Conservation (phyloP, 1,140 invertebrate genomes). For the Aleiodes sp. region DNA sequence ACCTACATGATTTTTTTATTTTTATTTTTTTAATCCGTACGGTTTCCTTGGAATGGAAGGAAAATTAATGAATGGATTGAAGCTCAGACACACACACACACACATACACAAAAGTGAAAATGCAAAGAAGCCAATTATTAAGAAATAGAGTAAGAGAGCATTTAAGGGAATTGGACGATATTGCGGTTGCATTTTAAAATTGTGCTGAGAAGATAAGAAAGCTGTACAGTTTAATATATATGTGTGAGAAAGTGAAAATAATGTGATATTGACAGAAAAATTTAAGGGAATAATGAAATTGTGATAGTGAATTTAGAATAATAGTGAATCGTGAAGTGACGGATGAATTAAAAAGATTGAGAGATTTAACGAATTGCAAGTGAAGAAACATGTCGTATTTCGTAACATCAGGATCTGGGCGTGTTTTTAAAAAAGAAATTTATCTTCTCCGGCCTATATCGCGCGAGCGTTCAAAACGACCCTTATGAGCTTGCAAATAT, state of each 20-base stretch:
- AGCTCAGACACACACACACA: too few species aligned
- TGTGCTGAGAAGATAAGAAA: too few species aligned
- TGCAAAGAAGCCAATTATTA: too few species aligned
- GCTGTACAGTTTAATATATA: too few species aligned
- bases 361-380: not conserved
- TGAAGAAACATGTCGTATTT: not conserved
- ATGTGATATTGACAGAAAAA: not conserved
- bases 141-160: too few species aligned
- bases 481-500: not conserved
- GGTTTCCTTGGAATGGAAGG: too few species aligned
- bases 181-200: too few species aligned
- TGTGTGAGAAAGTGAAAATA: too few species aligned
- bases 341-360: not conserved
- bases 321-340: not conserved
- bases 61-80: too few species aligned
- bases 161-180: too few species aligned
- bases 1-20: not conserved
- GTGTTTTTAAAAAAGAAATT: slow-evolving; percentile 23
- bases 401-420: not conserved
- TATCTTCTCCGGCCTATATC: slow-evolving; percentile 8
- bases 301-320: not conserved
- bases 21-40: not conserved
- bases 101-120: too few species aligned
- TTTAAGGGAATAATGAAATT: not conserved
- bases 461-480: slow-evolving; percentile 19